These are phyloP conservation scores for Zelleria hepariella DNA, from an alignment of 2,888 invertebrate genomes.

Conservation along the genomic window DNA sequence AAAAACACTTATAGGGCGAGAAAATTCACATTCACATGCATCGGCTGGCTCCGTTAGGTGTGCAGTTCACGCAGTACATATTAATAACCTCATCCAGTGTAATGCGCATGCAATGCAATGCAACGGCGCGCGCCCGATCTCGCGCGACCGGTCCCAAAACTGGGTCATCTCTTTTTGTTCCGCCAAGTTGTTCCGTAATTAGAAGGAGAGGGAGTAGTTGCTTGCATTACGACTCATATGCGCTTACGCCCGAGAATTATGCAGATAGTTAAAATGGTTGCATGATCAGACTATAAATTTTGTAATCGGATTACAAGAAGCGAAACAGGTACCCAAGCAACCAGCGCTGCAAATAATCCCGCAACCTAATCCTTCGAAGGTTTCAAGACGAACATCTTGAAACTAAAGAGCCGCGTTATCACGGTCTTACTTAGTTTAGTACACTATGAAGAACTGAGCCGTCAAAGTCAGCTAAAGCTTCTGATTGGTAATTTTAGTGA, in stretches of 20 bases:
- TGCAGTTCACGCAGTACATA: conserved; percentile 48
- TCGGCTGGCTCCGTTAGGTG: conserved; percentile 57
- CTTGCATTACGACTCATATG: not conserved
- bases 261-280: conserved; percentile 2
- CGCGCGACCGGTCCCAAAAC: conserved; percentile 67
- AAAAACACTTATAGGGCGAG: conserved; percentile 67
- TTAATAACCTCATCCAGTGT: conserved; percentile 67
- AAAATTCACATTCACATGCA: conserved; percentile 66
- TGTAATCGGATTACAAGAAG: not conserved
- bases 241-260: conserved; percentile 1
- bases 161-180: conserved; percentile 73
- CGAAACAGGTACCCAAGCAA: not conserved
- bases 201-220: conserved; percentile 23
- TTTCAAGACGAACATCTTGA: too few relatives aligned
- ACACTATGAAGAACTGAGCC: too few relatives aligned
- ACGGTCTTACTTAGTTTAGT: too few relatives aligned
- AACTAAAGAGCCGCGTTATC: too few relatives aligned
- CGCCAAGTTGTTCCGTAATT: conserved; percentile 67
- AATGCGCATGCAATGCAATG: conserved; percentile 36
- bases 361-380: too few relatives aligned
- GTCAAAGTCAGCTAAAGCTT: too few relatives aligned
- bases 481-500: too few relatives aligned
- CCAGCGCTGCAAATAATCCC: too few relatives aligned
- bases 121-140: conserved; percentile 67
- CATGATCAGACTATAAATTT: not conserved